These are phyloP conservation scores for Elanoides forficatus DNA, from an alignment of 2,113 vertebrate genomes.

Conservation along the genomic window DNA sequence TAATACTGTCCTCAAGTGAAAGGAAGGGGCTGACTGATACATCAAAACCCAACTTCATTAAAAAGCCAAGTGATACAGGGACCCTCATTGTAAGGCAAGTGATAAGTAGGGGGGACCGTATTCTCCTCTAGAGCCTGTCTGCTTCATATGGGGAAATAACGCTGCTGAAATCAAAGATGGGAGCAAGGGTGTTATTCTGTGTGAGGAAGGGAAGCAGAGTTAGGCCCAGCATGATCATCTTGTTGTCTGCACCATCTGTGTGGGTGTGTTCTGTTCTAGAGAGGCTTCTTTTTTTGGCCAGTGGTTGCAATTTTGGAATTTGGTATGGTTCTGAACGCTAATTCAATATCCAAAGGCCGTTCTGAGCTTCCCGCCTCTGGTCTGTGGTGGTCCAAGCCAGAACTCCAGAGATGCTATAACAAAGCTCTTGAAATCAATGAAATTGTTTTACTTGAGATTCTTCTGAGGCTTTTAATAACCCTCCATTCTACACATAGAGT, in stretches of 20 bases:
- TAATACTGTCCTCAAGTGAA: constrained; percentile 33
- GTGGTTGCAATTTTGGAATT: not conserved
- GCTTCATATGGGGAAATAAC: not conserved
- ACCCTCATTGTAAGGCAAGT: not conserved
- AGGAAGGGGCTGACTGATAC: not conserved
- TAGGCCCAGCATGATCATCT: not conserved
- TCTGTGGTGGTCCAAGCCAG: not conserved
- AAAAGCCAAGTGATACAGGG: not conserved
- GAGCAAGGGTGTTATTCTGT: not conserved
- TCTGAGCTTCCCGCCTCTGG: not conserved
- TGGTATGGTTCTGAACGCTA: not conserved
- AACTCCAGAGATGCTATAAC: not conserved
- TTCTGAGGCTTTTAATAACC: constrained; percentile 5
- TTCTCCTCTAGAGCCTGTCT: not conserved
- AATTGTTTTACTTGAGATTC: constrained; percentile 8
- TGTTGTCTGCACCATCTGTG: not conserved
- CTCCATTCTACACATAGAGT: not conserved
- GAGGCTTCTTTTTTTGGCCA: not conserved
- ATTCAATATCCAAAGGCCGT: not conserved
- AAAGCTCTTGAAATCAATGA: constrained; percentile 9
- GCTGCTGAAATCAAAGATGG: not conserved
- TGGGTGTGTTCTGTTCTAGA: not conserved
- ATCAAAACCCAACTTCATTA: not conserved
- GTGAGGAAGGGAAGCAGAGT: not conserved
- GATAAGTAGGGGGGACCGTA: not conserved